Conservation (phyloP, 1,140 invertebrate genomes). For the Augochlora pura region DNA sequence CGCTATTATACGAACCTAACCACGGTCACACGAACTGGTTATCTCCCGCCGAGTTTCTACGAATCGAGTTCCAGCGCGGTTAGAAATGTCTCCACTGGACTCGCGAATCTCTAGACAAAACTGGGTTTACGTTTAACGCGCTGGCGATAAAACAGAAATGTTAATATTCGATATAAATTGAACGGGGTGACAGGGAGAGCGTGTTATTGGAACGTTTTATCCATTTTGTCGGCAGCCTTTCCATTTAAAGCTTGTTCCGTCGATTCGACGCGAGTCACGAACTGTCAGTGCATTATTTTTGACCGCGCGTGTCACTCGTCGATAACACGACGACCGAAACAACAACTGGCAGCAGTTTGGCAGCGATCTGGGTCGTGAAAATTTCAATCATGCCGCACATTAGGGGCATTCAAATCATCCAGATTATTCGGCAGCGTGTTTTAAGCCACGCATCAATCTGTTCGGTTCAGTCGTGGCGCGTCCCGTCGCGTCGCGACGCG, state of each 20-base stretch:
- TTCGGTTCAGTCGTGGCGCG: slow-evolving; percentile 55
- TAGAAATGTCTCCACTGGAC: too few relatives aligned
- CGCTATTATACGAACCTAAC: too few relatives aligned
- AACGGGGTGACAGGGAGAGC: too few relatives aligned
- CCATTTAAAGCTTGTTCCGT: background rate
- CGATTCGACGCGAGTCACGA: background rate
- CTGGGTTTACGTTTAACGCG: too few relatives aligned
- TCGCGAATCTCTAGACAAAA: too few relatives aligned
- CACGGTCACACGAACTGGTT: too few relatives aligned
- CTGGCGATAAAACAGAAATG: too few relatives aligned
- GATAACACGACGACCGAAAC: slow-evolving; percentile 35
- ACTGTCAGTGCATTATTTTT: slow-evolving; percentile 42
- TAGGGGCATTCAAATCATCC: slow-evolving; percentile 62
- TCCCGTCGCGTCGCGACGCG: slow-evolving; percentile 29
- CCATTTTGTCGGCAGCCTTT: too few relatives aligned
- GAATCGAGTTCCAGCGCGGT: too few relatives aligned
- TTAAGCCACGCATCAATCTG: slow-evolving; percentile 71
- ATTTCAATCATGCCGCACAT: slow-evolving; percentile 58
- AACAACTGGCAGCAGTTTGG: slow-evolving; percentile 37
- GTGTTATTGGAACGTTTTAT: too few relatives aligned
- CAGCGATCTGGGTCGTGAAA: slow-evolving; percentile 51
- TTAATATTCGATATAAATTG: too few relatives aligned
- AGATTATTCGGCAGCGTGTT: slow-evolving; percentile 68
- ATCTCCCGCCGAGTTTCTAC: too few relatives aligned
- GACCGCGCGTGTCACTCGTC: slow-evolving; percentile 15